phyloP scores from a whole-genome alignment of 2,888 invertebrate species.

The Timema podura region DNA sequence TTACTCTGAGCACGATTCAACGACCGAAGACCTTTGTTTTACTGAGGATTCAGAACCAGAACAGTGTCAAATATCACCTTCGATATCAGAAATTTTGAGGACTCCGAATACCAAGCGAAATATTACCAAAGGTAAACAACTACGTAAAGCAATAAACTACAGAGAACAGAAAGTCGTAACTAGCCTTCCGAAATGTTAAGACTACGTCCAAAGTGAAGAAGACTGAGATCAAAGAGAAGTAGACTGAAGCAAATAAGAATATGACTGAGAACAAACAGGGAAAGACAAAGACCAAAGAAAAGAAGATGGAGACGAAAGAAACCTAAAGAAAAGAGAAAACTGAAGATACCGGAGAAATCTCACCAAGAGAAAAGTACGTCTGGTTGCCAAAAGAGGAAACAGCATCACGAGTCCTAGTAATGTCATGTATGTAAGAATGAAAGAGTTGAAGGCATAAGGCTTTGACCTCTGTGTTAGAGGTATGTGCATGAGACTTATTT shows the following conservation, averaged over 20 bases:
- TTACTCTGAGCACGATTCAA: too few species aligned
- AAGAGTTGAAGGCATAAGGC: neutral
- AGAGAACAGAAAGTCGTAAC: neutral
- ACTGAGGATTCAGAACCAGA: too few species aligned
- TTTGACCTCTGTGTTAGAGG: neutral
- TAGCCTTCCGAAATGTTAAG: neutral
- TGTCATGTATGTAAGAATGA: neutral
- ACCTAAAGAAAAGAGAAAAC: neutral
- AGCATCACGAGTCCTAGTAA: neutral
- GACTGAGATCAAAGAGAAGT: neutral
- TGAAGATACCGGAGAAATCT: neutral
- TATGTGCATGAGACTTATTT: neutral
- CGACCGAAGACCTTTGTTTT: neutral
- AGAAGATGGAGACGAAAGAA: neutral
- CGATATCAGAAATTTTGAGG: neutral
- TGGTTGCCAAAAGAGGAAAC: neutral
- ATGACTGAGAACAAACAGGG: neutral
- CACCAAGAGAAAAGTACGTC: neutral
- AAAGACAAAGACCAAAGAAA: neutral
- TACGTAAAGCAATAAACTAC: neutral
- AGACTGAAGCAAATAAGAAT: neutral
- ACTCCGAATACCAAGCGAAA: neutral
- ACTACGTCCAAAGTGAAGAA: neutral
- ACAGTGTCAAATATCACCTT: neutral
- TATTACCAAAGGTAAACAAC: slow-evolving; percentile 1